phyloP scores from a whole-genome alignment of 2,113 vertebrate species.

The Gasterosteus aculeatus region DNA sequence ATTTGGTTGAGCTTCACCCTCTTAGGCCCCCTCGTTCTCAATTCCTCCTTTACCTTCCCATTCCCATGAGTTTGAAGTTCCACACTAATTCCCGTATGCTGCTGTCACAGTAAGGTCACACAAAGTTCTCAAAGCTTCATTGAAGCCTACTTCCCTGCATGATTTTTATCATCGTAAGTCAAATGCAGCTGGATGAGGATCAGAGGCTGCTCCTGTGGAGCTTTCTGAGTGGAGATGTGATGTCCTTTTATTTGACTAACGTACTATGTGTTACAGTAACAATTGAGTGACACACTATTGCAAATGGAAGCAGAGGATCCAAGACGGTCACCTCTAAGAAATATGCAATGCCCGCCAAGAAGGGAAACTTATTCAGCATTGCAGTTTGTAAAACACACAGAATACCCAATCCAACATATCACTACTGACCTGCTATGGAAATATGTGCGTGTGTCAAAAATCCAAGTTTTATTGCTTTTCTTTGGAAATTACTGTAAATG shows the following conservation, averaged over 20 bases:
- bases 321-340: slow-evolving; percentile 3
- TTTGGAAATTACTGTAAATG: slow-evolving; percentile 34
- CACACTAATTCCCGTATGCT: slow-evolving; percentile 48
- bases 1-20: slow-evolving; percentile 52
- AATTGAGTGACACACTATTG: slow-evolving; percentile 8
- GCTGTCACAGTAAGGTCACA: slow-evolving; percentile 53
- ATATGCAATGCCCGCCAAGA: slow-evolving; percentile 1
- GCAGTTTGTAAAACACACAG: slow-evolving; percentile 2
- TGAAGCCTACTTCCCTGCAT: slow-evolving; percentile 36
- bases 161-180: slow-evolving; percentile 65
- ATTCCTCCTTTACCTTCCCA: slow-evolving; percentile 25
- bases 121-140: slow-evolving; percentile 40
- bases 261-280: slow-evolving; percentile 5
- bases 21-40: slow-evolving; percentile 20
- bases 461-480: slow-evolving; percentile 16
- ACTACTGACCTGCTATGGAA: slow-evolving; percentile 30
- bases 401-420: slow-evolving; percentile 5
- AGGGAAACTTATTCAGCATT: slow-evolving; percentile 14
- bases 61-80: slow-evolving; percentile 46
- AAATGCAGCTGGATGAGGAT: slow-evolving; percentile 65
- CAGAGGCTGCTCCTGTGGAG: slow-evolving; percentile 50
- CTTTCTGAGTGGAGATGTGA: slow-evolving; percentile 41
- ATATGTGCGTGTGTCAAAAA: slow-evolving; percentile 21
- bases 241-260: slow-evolving; percentile 36
- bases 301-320: slow-evolving; percentile 14